These are phyloP conservation scores for Pseudomyrmex flavicornis DNA, from an alignment of 1,140 invertebrate species.

Conservation along the genomic window DNA sequence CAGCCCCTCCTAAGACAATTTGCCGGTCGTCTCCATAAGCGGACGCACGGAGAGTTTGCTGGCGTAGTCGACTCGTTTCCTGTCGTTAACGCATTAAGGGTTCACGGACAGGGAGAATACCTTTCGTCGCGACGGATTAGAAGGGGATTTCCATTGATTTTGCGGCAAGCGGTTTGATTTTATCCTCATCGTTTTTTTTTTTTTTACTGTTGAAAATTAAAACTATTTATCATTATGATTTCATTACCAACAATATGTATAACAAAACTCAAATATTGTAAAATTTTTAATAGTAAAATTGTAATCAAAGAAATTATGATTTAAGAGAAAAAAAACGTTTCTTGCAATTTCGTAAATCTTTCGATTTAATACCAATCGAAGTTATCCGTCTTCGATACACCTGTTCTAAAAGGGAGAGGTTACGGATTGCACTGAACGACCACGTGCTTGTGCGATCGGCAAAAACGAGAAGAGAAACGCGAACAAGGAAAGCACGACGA, in stretches of 20 bases:
- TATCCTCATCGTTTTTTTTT: neutral
- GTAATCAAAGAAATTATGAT: neutral
- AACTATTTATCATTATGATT: neutral
- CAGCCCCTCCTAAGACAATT: slow-evolving; percentile 73
- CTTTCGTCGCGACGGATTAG: slow-evolving; percentile 59
- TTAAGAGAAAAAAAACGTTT: too few species aligned
- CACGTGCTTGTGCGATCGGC: slow-evolving; percentile 58
- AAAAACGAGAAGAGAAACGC: slow-evolving; percentile 63
- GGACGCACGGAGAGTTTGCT: slow-evolving; percentile 62
- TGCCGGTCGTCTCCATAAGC: slow-evolving; percentile 72
- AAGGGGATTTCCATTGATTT: slow-evolving; percentile 44
- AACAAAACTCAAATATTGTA: neutral
- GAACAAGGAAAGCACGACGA: slow-evolving; percentile 55
- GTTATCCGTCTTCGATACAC: slow-evolving; percentile 3
- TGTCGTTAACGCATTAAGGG: slow-evolving; percentile 71
- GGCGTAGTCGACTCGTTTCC: slow-evolving; percentile 71
- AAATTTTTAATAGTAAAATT: neutral
- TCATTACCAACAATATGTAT: neutral
- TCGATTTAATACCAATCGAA: neutral
- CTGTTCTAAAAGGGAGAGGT: neutral
- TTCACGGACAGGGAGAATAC: slow-evolving; percentile 52
- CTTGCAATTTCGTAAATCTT: neutral
- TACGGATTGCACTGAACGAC: slow-evolving; percentile 6
- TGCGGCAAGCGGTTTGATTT: slow-evolving; percentile 36
- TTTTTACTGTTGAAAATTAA: neutral